These are phyloP conservation scores for Strigamia crassipes DNA, from an alignment of 2,888 invertebrate genomes.

Conservation along the genomic window DNA sequence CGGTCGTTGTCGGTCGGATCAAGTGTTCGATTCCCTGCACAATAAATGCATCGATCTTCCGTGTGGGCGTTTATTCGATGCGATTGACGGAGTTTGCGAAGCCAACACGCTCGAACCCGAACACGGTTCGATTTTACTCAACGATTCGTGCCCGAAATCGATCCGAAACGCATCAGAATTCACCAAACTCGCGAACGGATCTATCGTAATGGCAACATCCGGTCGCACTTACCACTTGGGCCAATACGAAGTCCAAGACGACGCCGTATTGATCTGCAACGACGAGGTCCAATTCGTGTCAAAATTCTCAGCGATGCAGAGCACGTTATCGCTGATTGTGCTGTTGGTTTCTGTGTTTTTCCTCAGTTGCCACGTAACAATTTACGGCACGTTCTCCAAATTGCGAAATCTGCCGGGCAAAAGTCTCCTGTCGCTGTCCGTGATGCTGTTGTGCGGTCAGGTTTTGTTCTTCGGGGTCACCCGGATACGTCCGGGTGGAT, in stretches of 20 bases:
- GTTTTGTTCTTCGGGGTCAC: slow-evolving; percentile 55
- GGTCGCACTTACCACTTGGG: neutral
- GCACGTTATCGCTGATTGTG: slow-evolving; percentile 56
- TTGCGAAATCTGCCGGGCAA: slow-evolving; percentile 60
- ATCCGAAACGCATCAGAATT: neutral
- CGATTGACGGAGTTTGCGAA: slow-evolving; percentile 1
- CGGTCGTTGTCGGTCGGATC: neutral
- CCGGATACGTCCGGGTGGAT: neutral
- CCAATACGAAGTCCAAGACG: neutral
- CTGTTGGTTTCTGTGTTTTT: slow-evolving; percentile 57
- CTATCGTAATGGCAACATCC: neutral
- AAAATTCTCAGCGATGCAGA: slow-evolving; percentile 53
- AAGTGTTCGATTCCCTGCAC: slow-evolving; percentile 18
- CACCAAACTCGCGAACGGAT: neutral
- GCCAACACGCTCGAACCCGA: neutral
- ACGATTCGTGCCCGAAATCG: neutral
- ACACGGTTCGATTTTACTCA: neutral
- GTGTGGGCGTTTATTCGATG: neutral
- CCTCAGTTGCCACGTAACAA: slow-evolving; percentile 57
- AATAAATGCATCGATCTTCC: neutral
- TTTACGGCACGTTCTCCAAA: slow-evolving; percentile 56
- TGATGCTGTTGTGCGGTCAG: slow-evolving; percentile 59
- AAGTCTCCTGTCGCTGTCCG: slow-evolving; percentile 58
- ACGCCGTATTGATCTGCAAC: neutral
- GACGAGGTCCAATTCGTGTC: neutral